Base-by-base conservation (phyloP, 2,113 vertebrate species). In the Chaetodon auriga region DNA sequence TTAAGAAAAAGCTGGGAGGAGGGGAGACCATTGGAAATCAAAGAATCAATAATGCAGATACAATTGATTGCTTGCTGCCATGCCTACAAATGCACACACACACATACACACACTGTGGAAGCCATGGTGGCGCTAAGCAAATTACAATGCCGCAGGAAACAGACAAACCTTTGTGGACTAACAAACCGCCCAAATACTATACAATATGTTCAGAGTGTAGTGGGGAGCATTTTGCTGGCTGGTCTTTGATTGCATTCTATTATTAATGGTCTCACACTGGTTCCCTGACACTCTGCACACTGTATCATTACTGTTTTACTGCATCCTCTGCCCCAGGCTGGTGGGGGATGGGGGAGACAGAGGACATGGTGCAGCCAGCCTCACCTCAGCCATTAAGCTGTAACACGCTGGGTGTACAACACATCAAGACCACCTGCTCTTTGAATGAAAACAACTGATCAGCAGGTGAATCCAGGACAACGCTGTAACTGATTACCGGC, bases 261-360 rank as follows among this genome's bases (percentile, higher is more conserved):
- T 89, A 87, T 90, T 91, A 87, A 89, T 90, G 81, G 81, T 68
- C 78, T 61, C 92, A 76, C 72, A 70, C 69, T 68, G 89, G 69
- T 64, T 86, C 82, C 62, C 58, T 82, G 84, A 91, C 89, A 85
- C 63, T 30, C 80, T 25, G 71, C 84, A 70, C 88, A 78, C 85
- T 87, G 79, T 85, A 86, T 90, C 90, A 81, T 90, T 86, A 87
- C 83, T 87, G 62, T 82, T 91, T 90, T 75, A 89, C 68, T 82
- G 85, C 90, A 82, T 91, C 89, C 90, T 84, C 79, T 71, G 65
- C 76, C 68, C 30, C 57, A 16, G 75, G 85, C 80, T 55, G 84
- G 43, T 88, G 90, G 93, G 93, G 92, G 90, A 89, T 90, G 91
- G 90, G 90, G 78, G 35, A 75, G 53, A 76, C 62, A 5, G 72